A percentile compares a stretch with the other conserved stretches of the same genome.
These are phyloP conservation scores for Calliphora vomitoria DNA, from an alignment of 2,888 invertebrate genomes.

Conservation along the genomic window DNA sequence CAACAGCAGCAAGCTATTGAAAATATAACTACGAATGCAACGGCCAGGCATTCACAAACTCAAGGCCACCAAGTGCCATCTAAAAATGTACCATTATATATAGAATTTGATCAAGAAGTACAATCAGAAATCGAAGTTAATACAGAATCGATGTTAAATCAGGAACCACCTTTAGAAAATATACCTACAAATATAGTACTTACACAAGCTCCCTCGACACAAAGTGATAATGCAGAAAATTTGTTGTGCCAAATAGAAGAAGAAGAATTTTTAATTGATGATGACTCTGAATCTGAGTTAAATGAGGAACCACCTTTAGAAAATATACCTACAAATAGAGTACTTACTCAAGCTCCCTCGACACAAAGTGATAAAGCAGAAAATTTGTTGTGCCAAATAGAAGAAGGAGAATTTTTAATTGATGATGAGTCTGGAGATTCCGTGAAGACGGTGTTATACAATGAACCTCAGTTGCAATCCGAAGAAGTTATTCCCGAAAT, in stretches of 20 bases:
- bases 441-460: constrained; percentile 4
- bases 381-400: no score
- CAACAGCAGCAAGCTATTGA: background rate
- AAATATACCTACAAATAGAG: no score
- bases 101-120: no score
- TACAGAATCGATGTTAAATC: no score
- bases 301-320: no score
- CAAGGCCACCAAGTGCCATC: background rate
- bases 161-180: no score
- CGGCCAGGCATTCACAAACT: background rate
- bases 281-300: no score
- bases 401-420: background rate
- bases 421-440: constrained; percentile 29
- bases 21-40: no score
- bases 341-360: background rate
- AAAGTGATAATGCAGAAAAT: background rate
- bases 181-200: background rate
- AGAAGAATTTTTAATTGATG: background rate
- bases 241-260: background rate
- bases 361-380: background rate
- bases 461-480: constrained; percentile 16
- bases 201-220: no score
- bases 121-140: no score
- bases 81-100: no score
- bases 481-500: constrained; percentile 54